Base-by-base conservation (phyloP, 2,113 vertebrate genomes). In the Gallinago jamesoni region DNA sequence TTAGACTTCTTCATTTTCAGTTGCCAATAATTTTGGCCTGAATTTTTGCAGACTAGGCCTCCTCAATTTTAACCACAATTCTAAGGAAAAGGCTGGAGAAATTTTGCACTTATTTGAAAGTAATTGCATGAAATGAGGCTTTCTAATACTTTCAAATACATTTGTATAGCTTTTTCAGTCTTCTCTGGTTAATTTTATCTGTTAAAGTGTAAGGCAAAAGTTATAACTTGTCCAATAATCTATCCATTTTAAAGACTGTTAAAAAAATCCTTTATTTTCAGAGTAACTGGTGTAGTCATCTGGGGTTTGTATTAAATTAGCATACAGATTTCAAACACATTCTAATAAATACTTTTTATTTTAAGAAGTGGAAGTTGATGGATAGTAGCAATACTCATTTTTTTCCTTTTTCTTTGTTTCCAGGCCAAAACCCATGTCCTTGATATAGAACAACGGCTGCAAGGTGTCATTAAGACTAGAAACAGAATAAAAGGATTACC, bases 371-470 rank as follows among this genome's bases (percentile, higher is more conserved):
- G 39, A 59, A 56, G 27, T 45, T 70, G 27, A 27, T 69, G 28
- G 20, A 39, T 25, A 48, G 20, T 63, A 69, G 6, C 39, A 73
- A 28, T 68, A 35, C 21, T 82, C 1, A 10, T 18, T 56, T 62
- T 78, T 74, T 12, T 31, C 12, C 6, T 87, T 68, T 94, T 84
- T 64, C 23, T 62, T 83, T 97, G 50, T 85, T 97, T 85, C 68
- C 95, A 99, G 99, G 99, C 99, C 43, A 99, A 99, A 97, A 99
- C 99, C 23, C 99, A 99, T 4, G 99, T 99, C 68, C 98, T 98
- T 96, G 99, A 99, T 94, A 99, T 99, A 20, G 99, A 99, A 37
- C 99, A 99, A 94, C 98, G 99, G 64, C 98, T 99, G 35, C 99
- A 99, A 97, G 99, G 99, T 84, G 99, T 99, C 72, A 99, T 99